phyloP scores from a whole-genome alignment of 2,113 vertebrate genomes.

The Alouatta palliata region DNA sequence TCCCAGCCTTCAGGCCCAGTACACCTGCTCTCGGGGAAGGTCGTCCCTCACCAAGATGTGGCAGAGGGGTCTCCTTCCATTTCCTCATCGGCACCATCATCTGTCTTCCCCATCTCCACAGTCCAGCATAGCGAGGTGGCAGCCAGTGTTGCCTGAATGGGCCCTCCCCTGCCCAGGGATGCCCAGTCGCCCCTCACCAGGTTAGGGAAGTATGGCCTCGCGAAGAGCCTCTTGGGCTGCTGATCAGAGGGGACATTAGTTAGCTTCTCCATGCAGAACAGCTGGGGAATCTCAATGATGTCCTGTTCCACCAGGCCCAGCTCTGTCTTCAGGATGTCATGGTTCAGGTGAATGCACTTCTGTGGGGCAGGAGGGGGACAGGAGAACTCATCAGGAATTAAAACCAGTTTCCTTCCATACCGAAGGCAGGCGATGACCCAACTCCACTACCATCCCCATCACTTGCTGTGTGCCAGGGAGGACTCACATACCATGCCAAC shows the following conservation, averaged over 20 bases:
- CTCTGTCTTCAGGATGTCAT: conserved; percentile 86
- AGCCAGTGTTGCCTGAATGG: fast-evolving
- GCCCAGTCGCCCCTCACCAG: conserved; percentile 78
- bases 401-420: not conserved
- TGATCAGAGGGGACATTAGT: not conserved
- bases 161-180: fast-evolving
- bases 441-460: fast-evolving
- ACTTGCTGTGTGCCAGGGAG: fast-evolving
- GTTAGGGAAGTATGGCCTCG: conserved; percentile 86
- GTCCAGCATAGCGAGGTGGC: fast-evolving
- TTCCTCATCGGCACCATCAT: fast-evolving
- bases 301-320: conserved; percentile 86
- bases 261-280: conserved; percentile 83
- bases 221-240: not conserved
- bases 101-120: not conserved
- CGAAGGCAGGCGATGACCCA: not conserved
- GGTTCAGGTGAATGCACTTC: conserved; percentile 89
- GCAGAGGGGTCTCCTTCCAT: fast-evolving
- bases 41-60: fast-evolving
- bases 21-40: not conserved
- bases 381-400: fast-evolving
- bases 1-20: not conserved
- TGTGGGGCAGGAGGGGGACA: not conserved
- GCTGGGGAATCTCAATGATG: conserved; percentile 88
- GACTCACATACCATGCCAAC: fast-evolving